These are phyloP conservation scores for Zoroaster sp. DNA, from an alignment of 53 echinoderm and acorn worm genomes.

Conservation along the genomic window DNA sequence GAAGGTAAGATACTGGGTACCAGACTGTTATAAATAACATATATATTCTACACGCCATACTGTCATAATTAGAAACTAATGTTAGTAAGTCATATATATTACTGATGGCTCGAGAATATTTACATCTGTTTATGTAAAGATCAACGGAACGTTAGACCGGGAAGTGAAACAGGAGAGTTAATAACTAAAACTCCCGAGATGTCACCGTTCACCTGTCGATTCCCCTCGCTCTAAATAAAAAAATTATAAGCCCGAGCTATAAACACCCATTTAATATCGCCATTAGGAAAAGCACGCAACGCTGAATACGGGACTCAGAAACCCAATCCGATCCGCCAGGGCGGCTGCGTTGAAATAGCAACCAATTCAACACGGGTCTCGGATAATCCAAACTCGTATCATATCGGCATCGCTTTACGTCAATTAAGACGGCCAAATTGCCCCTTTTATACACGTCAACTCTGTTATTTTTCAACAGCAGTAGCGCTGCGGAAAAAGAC, in stretches of 20 bases:
- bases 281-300: conserved; percentile 5
- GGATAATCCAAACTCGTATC: not conserved
- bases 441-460: not conserved
- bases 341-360: not conserved
- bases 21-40: no score
- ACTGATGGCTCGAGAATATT: not conserved
- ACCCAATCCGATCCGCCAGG: not conserved
- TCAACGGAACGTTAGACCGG: not conserved
- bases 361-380: not conserved
- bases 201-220: no score
- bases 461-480: conserved; percentile 34
- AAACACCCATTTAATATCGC: conserved; percentile 38
- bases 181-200: conserved; percentile 24
- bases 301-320: not conserved
- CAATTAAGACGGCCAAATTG: conserved; percentile 41
- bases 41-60: no score
- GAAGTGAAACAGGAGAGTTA: not conserved
- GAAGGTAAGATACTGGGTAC: no score
- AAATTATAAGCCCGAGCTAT: not conserved
- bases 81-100: not conserved
- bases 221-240: no score
- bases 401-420: conserved; percentile 8
- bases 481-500: conserved; percentile 12
- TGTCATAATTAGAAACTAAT: not conserved
- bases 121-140: conserved; percentile 2